Conservation (phyloP, 2,888 invertebrate species). For the Tanytarsus gracilentus region DNA sequence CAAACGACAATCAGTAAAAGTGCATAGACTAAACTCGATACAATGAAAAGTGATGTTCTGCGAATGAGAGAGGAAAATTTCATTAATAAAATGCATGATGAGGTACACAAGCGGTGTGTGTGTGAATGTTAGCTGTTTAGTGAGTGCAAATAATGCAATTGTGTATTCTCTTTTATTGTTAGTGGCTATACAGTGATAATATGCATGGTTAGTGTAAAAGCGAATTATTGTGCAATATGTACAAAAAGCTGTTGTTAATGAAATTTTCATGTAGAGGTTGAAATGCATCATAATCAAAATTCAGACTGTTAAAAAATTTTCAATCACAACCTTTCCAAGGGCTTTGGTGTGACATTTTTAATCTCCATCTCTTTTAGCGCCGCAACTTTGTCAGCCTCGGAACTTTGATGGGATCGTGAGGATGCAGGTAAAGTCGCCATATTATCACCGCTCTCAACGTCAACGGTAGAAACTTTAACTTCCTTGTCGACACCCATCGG, state of each 20-base stretch:
- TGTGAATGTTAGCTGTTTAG: background rate
- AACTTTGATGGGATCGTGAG: constrained; percentile 61
- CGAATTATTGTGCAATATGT: no score
- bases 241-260: background rate
- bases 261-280: constrained; percentile 5
- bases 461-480: constrained; percentile 83
- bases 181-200: constrained; percentile 6
- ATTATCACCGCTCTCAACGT: constrained; percentile 77
- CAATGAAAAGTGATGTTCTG: constrained; percentile 91
- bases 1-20: constrained; percentile 89
- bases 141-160: background rate
- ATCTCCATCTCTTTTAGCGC: constrained; percentile 81
- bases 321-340: constrained; percentile 65
- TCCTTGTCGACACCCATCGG: constrained; percentile 60
- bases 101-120: background rate
- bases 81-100: background rate
- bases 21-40: constrained; percentile 93
- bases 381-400: constrained; percentile 69
- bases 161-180: background rate
- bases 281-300: background rate
- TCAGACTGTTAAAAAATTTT: background rate
- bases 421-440: constrained; percentile 84
- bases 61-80: constrained; percentile 36
- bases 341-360: constrained; percentile 74
- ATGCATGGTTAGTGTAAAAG: background rate